Base-by-base conservation (phyloP, 2,113 vertebrate genomes). In the Etheostoma cragini region DNA sequence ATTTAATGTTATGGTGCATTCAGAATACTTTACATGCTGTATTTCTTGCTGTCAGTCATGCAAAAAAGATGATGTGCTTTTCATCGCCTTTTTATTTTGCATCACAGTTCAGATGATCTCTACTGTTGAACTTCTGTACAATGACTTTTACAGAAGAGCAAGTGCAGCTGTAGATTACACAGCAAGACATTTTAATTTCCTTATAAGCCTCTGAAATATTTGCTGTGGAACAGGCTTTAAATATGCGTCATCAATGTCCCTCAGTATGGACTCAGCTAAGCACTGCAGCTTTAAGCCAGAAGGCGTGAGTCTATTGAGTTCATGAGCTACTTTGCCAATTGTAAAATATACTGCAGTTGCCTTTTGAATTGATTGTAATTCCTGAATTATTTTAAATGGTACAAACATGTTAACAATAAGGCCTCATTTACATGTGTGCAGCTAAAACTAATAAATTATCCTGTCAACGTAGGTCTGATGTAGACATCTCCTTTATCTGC, bases 161-260 rank as follows among this genome's bases (percentile, higher is more conserved):
- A 66, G 60, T 53, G 72, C 58, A 73, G 77, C 63, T 88, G 80
- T 64, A 45, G 75, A 84, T 83, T 72, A 60, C 21, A 86, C 68
- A 86, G 46, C 68, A 45, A 73, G 47, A 56, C 33, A 45, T 50
- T 76, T 68, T 57, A 72, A 79, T 35, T 30, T 21, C 26, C 24
- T 68, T 38, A 11, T 42, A 79, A 86, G 35, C 14, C 65, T 60
- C 56, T 77, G 53, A 78, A 80, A 66, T 22, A 73, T 77, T 67
- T 24, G 64, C 72, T 58, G 61, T 78, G 53, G 56, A 74, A 69
- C 6, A 68, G 46, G 71, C 57, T 70, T 71, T 70, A 62, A 78
- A 60, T 63, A 60, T 58, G 30, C 33, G 30, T 69, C 46, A 76
- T 61, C 46, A 35, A 6, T 57, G 72, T 78, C 52, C 33, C 56